Base-by-base conservation (phyloP, 2,888 invertebrate genomes). In the Acholoe squamosa region DNA sequence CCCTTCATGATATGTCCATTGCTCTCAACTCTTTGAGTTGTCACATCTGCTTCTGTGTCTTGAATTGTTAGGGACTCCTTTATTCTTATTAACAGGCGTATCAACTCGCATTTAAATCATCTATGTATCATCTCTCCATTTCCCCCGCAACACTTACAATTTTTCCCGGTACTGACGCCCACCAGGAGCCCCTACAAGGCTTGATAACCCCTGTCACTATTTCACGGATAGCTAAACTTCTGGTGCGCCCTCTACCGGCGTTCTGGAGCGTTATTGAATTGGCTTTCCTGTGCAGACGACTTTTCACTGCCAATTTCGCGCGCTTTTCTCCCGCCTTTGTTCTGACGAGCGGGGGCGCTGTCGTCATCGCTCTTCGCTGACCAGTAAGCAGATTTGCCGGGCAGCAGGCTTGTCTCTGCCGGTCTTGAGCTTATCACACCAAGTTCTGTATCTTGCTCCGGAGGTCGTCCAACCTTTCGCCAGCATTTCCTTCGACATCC, bases 361-460 rank as follows among this genome's bases (percentile, higher is more conserved):
- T 84, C 43, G 43, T 84, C 84, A 84, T 84, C 84, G 43, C n/a
- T 84, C 84, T 84, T 84, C 34, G 22, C 84, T 33, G 84, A 84
- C 22, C 84, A 43, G n/a, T 84, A 84, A 84, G n/a, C 84, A 84
- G 43, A 84, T 84, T 84, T 34, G 10, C n/a, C 43, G 1, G 84
- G 77, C 77, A 7, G 84, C 43, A 25, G 84, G 43, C 43, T 31
- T 51, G 34, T 22, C 84, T n/a, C 84, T 33, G 84, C 84, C 34
- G 19, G 28, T 25, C 84, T 5, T n/a, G 19, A 5, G 43, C 84
- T 84, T 84, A 84, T 84, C 84, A n/a, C 25, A 19, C 84, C 34
- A n/a, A 84, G 43, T 51, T 77, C 84, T 43, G 84, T 84, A 84
- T 84, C 84, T 84, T 51, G 43, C 84, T 84, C 51, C 43, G 43